Evolutionary conservation across 2,797 vertebrate genomes (phyloP).

Genomic region (Lepus townsendii): DNA sequence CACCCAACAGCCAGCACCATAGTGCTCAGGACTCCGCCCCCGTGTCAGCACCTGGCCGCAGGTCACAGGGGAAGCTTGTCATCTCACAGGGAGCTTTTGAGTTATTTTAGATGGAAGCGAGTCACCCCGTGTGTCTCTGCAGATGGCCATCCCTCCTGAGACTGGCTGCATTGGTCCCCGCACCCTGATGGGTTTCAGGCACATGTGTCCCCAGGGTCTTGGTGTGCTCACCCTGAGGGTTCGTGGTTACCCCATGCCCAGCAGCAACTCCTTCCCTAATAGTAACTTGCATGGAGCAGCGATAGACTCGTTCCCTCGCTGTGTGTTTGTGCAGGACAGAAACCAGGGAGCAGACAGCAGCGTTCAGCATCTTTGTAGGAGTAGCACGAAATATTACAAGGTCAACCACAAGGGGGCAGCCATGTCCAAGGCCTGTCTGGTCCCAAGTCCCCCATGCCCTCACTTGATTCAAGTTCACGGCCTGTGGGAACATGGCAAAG

Average conservation of each 20-base stretch:
- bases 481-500: no score
- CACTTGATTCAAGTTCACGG: background rate
- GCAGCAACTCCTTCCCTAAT: background rate
- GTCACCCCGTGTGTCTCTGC: no score
- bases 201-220: background rate
- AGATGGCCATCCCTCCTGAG: no score
- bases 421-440: background rate
- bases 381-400: background rate
- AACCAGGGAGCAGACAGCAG: background rate
- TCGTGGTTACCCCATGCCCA: background rate
- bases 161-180: background rate
- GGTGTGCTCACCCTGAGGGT: background rate
- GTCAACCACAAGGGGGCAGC: background rate
- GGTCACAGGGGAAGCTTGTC: no score
- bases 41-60: no score
- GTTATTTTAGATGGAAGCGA: no score
- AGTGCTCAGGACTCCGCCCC: no score
- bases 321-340: background rate
- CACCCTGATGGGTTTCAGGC: background rate
- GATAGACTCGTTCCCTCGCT: no score
- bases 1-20: no score
- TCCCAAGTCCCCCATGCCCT: background rate
- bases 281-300: no score
- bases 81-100: no score
- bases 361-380: background rate